Evolutionary conservation across 2,797 vertebrate species (phyloP), one percentile per base, ranked within the genome.

Genomic region (Cossypha caffra): DNA sequence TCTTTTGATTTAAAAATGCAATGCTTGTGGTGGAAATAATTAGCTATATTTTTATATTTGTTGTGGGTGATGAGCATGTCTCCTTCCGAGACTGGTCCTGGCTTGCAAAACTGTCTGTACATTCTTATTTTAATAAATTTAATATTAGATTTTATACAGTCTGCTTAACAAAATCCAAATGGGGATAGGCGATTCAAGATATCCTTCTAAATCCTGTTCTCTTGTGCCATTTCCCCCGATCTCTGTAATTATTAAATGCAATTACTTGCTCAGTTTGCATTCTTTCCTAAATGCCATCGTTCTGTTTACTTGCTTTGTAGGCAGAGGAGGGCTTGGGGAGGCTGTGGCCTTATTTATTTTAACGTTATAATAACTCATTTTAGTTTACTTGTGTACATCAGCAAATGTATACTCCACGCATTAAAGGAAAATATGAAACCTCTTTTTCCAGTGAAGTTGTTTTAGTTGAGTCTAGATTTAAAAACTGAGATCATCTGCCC

Each of bases 141-240:
- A 85, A 61, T 76, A 61, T 38, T 47, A 67, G 45, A 16, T 77
- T 91, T 87, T 73, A 45, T 75, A 38, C 19, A 72, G 8, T 47
- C 72, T 92, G 25, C 43, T 61, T 92, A 86, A 79, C 31, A 82
- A 89, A 91, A 45, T 26, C 62, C 51, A 84, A 74, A 68, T 72
- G 51, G 47, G 50, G 71, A 17, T 35, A 79, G 31, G 19, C 9
- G 77, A 9, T 23, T 40, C 20, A 71, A 28, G 26, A 16, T 68
- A 52, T 15, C 20, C 24, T 84, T 84, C 6, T 79, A 89, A 82
- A 74, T 82, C 12, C 45, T 76, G 8, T 42, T 80, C 29, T 83
- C 18, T 45, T 51, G 4, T 57, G 38, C 43, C 67, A 24, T 85
- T 95, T 83, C 28, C 31, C 74, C 47, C 43, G 16, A 47, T 50